These are phyloP conservation scores for Campoplex nolae DNA, from an alignment of 2,888 invertebrate genomes.

Conservation along the genomic window DNA sequence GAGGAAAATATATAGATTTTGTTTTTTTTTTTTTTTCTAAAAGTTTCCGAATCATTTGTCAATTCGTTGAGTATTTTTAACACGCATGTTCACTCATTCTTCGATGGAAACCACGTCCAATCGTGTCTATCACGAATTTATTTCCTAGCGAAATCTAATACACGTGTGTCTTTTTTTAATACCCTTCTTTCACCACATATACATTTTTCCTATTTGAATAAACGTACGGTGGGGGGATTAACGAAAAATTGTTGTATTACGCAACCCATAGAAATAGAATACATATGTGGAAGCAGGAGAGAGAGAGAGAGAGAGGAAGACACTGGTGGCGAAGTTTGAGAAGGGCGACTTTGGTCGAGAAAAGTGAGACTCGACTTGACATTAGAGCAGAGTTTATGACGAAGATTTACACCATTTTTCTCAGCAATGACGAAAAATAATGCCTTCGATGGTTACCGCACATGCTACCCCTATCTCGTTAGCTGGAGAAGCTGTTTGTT, in stretches of 20 bases:
- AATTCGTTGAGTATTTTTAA: conserved; percentile 23
- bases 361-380: conserved; percentile 21
- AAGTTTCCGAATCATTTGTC: neutral
- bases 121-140: conserved; percentile 17
- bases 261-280: conserved; percentile 57
- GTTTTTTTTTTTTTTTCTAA: neutral
- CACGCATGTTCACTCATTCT: neutral
- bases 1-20: neutral
- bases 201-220: conserved; percentile 44
- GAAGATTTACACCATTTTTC: conserved; percentile 58
- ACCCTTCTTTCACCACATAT: neutral
- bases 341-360: conserved; percentile 4
- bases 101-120: conserved; percentile 7
- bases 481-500: neutral
- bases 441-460: conserved; percentile 58
- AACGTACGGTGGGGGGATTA: conserved; percentile 33
- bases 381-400: conserved; percentile 47
- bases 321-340: neutral
- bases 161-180: conserved; percentile 1
- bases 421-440: conserved; percentile 45
- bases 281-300: conserved; percentile 15
- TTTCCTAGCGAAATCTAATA: neutral
- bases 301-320: neutral
- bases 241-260: conserved; percentile 61
- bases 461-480: conserved; percentile 67